Evolutionary conservation across 2,113 vertebrate species (phyloP).

Genomic region (Scartelaos histophorus): DNA sequence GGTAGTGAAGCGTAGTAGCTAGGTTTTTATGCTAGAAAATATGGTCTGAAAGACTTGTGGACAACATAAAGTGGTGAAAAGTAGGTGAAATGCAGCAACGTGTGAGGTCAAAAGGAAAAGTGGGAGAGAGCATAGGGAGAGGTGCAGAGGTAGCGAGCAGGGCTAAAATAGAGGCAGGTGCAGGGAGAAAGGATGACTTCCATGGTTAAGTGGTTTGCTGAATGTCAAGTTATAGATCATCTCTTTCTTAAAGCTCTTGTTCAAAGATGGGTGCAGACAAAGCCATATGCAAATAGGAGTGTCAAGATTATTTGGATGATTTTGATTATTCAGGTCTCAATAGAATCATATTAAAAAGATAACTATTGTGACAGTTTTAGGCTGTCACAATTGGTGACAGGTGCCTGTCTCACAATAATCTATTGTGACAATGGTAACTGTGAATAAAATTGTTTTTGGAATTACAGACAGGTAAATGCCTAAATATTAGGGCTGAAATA

Average conservation of each 20-base stretch:
- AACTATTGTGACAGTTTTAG: too few species aligned
- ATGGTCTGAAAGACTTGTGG: neutral
- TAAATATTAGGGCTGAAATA: too few species aligned
- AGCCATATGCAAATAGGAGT: neutral
- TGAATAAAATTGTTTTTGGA: neutral
- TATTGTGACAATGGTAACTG: neutral
- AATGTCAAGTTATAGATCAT: constrained; percentile 46
- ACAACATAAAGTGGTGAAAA: constrained; percentile 11
- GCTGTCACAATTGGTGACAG: too few species aligned
- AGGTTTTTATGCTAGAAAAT: neutral
- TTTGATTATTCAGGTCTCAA: neutral
- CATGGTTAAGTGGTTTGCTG: constrained; percentile 37
- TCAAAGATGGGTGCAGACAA: neutral
- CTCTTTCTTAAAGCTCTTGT: constrained; percentile 26
- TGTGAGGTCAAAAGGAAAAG: constrained; percentile 30
- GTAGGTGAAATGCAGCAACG: constrained; percentile 13
- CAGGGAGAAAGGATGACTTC: constrained; percentile 34
- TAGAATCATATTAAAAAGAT: neutral
- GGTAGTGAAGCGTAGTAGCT: neutral
- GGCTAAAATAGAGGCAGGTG: constrained; percentile 37
- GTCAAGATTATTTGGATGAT: neutral
- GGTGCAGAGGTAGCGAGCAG: constrained; percentile 11
- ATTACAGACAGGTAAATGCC: neutral
- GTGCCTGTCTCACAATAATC: too few species aligned
- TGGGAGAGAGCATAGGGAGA: constrained; percentile 14